Conservation (phyloP, 1,140 invertebrate species). For the Thaumatotibia leucotreta region DNA sequence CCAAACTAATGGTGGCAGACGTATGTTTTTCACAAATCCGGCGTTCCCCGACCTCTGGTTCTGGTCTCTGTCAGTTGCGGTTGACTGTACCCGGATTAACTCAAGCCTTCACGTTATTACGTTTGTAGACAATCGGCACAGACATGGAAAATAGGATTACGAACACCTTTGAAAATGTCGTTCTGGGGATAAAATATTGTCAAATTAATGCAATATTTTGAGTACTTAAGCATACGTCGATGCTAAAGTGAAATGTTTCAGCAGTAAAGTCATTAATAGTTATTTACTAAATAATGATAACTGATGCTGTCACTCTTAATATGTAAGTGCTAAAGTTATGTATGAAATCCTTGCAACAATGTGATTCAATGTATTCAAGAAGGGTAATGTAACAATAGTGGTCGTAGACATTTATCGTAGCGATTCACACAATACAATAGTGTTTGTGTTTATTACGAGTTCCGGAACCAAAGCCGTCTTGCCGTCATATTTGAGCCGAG, state of each 20-base stretch:
- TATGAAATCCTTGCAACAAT: neutral
- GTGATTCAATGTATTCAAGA: neutral
- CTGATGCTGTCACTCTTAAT: neutral
- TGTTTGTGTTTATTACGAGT: slow-evolving; percentile 27
- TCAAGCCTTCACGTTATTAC: slow-evolving; percentile 28
- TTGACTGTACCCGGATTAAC: slow-evolving; percentile 44
- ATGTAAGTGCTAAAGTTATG: neutral
- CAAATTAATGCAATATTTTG: too few relatives aligned
- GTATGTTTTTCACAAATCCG: neutral
- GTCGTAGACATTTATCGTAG: slow-evolving; percentile 10
- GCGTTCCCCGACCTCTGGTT: slow-evolving; percentile 15
- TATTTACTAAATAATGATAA: too few relatives aligned
- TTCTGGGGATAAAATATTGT: neutral
- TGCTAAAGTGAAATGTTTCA: too few relatives aligned
- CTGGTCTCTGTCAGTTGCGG: slow-evolving; percentile 46
- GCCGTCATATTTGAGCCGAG: slow-evolving; percentile 25
- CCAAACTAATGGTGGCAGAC: neutral
- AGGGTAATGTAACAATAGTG: neutral
- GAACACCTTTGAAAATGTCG: neutral
- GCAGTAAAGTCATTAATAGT: too few relatives aligned
- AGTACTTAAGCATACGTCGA: too few relatives aligned
- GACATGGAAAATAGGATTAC: neutral
- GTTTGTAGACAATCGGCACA: slow-evolving; percentile 12
- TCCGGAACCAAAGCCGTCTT: slow-evolving; percentile 16
- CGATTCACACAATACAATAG: slow-evolving; percentile 31